Percentiles rank a stretch among this genome's conserved stretches.
Conservation (phyloP, 2,888 invertebrate genomes). For the Mesodorylaimus sp. region DNA sequence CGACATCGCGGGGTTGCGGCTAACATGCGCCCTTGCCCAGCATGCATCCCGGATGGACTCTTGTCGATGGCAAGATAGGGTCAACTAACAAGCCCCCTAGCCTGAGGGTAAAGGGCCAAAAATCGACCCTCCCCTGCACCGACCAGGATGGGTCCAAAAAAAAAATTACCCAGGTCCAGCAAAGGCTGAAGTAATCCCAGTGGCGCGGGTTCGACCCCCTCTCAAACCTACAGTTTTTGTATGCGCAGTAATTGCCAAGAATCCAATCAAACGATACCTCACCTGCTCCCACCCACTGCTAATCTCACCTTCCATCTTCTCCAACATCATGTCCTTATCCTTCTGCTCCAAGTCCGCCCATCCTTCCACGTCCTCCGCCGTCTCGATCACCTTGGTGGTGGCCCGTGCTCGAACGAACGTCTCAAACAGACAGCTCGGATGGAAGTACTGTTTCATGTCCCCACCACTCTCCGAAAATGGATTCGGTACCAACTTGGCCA, state of each 20-base stretch:
- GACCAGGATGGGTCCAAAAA: no score
- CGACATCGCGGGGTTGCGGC: no score
- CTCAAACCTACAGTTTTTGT: no score
- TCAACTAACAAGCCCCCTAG: no score
- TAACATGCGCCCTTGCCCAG: no score
- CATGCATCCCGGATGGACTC: no score
- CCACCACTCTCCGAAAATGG: constrained; percentile 52
- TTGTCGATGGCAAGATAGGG: no score
- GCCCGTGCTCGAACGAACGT: constrained; percentile 56
- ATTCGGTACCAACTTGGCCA: constrained; percentile 58
- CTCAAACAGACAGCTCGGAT: constrained; percentile 59
- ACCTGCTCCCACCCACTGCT: not conserved
- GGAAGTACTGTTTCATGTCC: constrained; percentile 68
- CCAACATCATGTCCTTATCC: constrained; percentile 41
- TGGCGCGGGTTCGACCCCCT: no score
- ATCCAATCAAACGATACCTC: not conserved
- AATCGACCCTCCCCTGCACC: no score
- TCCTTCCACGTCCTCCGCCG: constrained; percentile 54
- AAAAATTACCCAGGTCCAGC: no score
- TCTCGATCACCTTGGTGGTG: constrained; percentile 59
- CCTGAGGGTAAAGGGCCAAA: no score
- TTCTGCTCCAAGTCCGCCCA: constrained; percentile 48
- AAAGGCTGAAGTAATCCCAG: no score
- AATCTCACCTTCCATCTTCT: not conserved
- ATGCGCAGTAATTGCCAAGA: not conserved